These are phyloP conservation scores for Brenthis daphne DNA, from an alignment of 2,888 invertebrate species.

Conservation along the genomic window DNA sequence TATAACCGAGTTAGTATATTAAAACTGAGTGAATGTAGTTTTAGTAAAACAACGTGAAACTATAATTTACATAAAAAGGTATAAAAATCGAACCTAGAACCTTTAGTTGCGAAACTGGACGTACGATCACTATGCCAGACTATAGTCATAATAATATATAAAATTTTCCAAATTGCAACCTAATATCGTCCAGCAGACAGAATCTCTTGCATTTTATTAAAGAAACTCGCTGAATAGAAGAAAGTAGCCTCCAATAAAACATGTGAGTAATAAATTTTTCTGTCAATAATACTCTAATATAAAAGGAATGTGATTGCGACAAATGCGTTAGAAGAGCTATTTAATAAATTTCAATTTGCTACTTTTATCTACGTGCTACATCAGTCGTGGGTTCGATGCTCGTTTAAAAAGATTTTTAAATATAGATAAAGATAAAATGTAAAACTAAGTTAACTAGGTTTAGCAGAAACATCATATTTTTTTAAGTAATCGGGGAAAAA, in stretches of 20 bases:
- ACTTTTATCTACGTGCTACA: too few species aligned
- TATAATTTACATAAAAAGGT: too few species aligned
- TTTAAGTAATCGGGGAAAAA: too few species aligned
- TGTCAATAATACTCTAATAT: conserved; percentile 12
- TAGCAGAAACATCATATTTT: too few species aligned
- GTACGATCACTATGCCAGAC: neutral
- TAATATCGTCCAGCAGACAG: conserved; percentile 20
- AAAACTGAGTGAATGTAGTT: too few species aligned
- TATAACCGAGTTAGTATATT: too few species aligned
- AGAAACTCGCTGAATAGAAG: conserved; percentile 20
- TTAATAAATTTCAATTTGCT: neutral
- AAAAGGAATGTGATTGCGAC: conserved; percentile 8
- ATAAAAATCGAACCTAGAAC: too few species aligned
- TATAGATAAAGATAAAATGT: too few species aligned
- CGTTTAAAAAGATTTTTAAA: too few species aligned
- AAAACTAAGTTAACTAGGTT: too few species aligned
- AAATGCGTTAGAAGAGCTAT: neutral
- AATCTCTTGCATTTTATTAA: conserved; percentile 23
- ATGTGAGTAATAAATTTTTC: conserved; percentile 24
- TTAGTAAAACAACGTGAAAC: too few species aligned
- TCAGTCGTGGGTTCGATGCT: too few species aligned
- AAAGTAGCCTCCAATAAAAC: conserved; percentile 21
- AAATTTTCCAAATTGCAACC: conserved; percentile 12
- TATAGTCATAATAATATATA: neutral
- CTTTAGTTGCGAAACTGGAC: neutral